Percentiles rank a stretch among this genome's conserved stretches.
Evolutionary conservation across 1,140 invertebrate species (phyloP).

Genomic region (Leptonema lineaticorne): DNA sequence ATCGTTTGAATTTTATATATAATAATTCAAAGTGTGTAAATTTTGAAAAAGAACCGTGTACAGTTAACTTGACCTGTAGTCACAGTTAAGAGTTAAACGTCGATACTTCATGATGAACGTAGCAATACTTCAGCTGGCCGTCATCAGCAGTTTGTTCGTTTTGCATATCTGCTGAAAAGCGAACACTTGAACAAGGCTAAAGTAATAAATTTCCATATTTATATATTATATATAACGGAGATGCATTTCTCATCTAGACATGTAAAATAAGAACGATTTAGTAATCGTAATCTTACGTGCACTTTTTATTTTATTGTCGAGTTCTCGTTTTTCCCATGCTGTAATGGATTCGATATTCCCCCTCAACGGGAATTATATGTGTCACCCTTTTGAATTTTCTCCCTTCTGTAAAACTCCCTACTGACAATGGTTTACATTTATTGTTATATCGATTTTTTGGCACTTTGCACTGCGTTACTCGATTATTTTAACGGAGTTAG

Average conservation of each 20-base stretch:
- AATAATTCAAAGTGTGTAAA: too few relatives aligned
- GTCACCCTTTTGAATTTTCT: neutral
- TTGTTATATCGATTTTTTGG: conserved; percentile 10
- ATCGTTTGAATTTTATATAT: too few relatives aligned
- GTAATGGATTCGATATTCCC: conserved; percentile 1
- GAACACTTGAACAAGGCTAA: neutral
- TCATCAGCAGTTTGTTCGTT: too few relatives aligned
- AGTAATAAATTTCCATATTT: neutral
- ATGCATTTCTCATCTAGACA: too few relatives aligned
- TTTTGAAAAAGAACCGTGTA: too few relatives aligned
- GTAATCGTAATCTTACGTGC: too few relatives aligned
- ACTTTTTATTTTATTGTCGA: too few relatives aligned
- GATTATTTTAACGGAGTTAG: neutral
- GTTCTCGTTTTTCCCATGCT: too few relatives aligned
- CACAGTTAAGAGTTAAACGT: too few relatives aligned
- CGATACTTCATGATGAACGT: neutral
- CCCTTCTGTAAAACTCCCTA: neutral
- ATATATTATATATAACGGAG: too few relatives aligned
- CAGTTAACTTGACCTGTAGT: too few relatives aligned
- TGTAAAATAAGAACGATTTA: too few relatives aligned
- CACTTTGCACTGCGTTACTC: neutral
- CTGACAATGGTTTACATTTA: conserved; percentile 2
- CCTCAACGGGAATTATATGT: conserved; percentile 3
- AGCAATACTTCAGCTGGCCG: neutral
- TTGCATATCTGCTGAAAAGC: neutral